Evolutionary conservation across 2,888 invertebrate genomes (phyloP).

Genomic region (Meliscaeva auricollis): DNA sequence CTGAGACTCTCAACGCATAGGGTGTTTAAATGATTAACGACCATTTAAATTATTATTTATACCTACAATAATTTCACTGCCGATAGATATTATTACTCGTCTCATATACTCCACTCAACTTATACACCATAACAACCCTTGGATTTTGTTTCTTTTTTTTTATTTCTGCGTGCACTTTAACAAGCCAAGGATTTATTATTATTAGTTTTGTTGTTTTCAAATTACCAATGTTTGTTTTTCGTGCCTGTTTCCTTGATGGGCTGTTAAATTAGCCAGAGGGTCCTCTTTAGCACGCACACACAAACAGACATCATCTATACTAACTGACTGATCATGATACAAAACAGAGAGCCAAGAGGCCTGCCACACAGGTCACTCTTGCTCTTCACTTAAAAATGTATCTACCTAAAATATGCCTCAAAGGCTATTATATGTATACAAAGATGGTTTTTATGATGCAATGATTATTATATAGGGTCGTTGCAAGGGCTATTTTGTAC

Average conservation of each 20-base stretch:
- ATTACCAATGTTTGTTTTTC: constrained; percentile 75
- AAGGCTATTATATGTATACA: constrained; percentile 29
- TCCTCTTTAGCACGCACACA: constrained; percentile 18
- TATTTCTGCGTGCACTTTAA: constrained; percentile 54
- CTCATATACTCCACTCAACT: background rate
- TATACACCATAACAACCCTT: background rate
- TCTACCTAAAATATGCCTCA: constrained; percentile 8
- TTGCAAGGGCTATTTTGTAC: constrained; percentile 70
- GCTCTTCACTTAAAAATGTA: background rate
- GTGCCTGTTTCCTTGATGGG: constrained; percentile 46
- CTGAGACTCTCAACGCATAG: constrained; percentile 18
- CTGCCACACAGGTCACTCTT: constrained; percentile 19
- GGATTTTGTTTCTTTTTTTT: background rate
- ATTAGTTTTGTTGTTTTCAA: constrained; percentile 73
- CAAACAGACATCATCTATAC: background rate
- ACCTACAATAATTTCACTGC: constrained; percentile 22
- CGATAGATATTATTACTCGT: constrained; percentile 22
- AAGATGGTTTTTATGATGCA: constrained; percentile 70
- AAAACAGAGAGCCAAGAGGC: too few species aligned
- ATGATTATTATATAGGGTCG: constrained; percentile 74
- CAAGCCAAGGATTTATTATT: constrained; percentile 73
- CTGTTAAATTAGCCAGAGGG: constrained; percentile 56
- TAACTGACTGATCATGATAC: too few species aligned
- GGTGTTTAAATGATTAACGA: constrained; percentile 75
- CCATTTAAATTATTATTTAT: constrained; percentile 76